Base-by-base conservation (phyloP, 1,140 invertebrate genomes). In the Drosophila arawakana region DNA sequence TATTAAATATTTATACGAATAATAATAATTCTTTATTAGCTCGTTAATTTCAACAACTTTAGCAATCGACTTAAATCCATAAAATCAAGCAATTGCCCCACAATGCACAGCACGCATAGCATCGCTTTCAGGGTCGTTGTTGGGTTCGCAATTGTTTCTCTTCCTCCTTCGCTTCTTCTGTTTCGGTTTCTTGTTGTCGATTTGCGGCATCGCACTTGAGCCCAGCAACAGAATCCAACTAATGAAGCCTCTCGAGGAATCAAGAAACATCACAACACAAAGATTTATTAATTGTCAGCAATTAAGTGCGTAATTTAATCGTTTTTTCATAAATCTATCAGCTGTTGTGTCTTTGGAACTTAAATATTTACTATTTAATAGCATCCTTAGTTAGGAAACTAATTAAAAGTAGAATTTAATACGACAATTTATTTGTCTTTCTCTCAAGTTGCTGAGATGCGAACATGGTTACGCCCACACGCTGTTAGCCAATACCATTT, bases 121-220 rank as follows among this genome's bases (percentile, higher is more conserved):
- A 61, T 49, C 59, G 15, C 46, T 15, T 54, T 73, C 71, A 73
- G 57, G 55, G 61, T 58, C 62, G 15, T 49, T 34, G 8, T 21
- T 55, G 34, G 50, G 60, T 30, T 57, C 52, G 44, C 15, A 63
- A 35, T 47, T 66, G 59, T 61, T 50, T n/a, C 30, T 44, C 18
- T 44, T 66, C 39, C 11, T 5, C 39, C 11, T 41, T 10, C 11
- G 10, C 39, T 11, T 41, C 41, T 43, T 6, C 41, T 43, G 5
- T n/a, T 43, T 43, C 50, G 7, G 8, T n/a, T 52, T 59, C 44
- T n/a, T 52, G 49, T 61, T 54, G 47, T 11, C 41, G n/a, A 43
- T 43, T 43, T 43, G n/a, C n/a, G 11, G 41, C 11, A n/a, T 30
- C 5, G 4, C 41, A n/a, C n/a, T 43, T 13, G 41, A 43, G 41